These are phyloP conservation scores for Muntiacus muntjak DNA, from an alignment of 2,113 vertebrate species.

Conservation along the genomic window DNA sequence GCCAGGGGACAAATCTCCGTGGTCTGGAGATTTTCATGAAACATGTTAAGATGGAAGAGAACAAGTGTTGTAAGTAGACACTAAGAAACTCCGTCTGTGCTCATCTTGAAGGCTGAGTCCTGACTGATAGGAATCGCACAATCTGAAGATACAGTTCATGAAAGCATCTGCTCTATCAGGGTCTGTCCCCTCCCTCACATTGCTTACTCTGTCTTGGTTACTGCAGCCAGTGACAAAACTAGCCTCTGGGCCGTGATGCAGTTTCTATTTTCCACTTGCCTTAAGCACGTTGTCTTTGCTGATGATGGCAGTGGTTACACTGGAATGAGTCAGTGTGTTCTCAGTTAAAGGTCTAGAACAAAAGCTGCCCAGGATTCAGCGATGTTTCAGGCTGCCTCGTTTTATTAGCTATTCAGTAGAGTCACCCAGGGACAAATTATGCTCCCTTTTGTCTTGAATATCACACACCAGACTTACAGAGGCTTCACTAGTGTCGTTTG, in stretches of 20 bases:
- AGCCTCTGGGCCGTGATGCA: rapidly evolving
- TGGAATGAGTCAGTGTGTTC: not conserved
- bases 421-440: rapidly evolving
- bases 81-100: not conserved
- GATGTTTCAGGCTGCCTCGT: too few relatives aligned
- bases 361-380: not conserved
- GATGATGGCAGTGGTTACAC: rapidly evolving
- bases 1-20: not conserved
- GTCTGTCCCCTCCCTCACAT: rapidly evolving
- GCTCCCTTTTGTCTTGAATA: not conserved
- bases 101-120: not conserved
- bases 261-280: not conserved
- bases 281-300: not conserved
- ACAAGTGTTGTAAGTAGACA: not conserved
- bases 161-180: rapidly evolving
- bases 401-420: not conserved
- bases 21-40: not conserved
- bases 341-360: not conserved
- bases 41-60: not conserved
- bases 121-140: rapidly evolving
- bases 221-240: not conserved
- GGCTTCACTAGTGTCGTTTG: rapidly evolving
- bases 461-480: rapidly evolving
- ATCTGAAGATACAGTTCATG: rapidly evolving
- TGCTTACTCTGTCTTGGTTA: not conserved